Conservation (phyloP, 2,888 invertebrate species). For the Enoplolaimus lenunculus region DNA sequence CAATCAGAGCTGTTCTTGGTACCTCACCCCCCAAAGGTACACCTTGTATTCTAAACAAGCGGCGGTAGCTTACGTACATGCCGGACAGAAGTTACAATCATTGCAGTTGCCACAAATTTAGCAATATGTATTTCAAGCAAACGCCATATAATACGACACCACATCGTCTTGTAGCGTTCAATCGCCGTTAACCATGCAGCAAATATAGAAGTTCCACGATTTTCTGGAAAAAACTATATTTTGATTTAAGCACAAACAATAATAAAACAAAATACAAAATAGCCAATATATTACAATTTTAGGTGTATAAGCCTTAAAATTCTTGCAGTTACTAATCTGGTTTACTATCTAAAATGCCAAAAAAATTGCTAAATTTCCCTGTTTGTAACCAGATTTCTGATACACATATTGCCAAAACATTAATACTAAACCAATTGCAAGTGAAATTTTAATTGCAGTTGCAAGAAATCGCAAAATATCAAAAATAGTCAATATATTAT, state of each 20-base stretch:
- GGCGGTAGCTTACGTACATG: too few relatives aligned
- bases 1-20: background rate
- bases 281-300: too few relatives aligned
- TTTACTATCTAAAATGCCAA: background rate
- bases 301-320: background rate
- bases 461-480: too few relatives aligned
- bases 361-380: background rate
- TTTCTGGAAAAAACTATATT: background rate
- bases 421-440: too few relatives aligned
- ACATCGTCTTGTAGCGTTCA: constrained; percentile 4
- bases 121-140: constrained; percentile 42
- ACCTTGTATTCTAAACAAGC: background rate
- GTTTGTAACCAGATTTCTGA: too few relatives aligned
- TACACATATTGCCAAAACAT: too few relatives aligned
- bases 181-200: background rate
- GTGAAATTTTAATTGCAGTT: too few relatives aligned
- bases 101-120: constrained; percentile 40
- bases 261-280: too few relatives aligned
- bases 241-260: too few relatives aligned
- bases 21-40: background rate
- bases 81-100: constrained; percentile 37
- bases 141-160: constrained; percentile 36
- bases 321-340: background rate
- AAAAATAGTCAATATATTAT: too few relatives aligned
- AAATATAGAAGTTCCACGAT: background rate